These are phyloP conservation scores for Probaryconus sp. DNA, from an alignment of 1,140 invertebrate genomes.

Conservation along the genomic window DNA sequence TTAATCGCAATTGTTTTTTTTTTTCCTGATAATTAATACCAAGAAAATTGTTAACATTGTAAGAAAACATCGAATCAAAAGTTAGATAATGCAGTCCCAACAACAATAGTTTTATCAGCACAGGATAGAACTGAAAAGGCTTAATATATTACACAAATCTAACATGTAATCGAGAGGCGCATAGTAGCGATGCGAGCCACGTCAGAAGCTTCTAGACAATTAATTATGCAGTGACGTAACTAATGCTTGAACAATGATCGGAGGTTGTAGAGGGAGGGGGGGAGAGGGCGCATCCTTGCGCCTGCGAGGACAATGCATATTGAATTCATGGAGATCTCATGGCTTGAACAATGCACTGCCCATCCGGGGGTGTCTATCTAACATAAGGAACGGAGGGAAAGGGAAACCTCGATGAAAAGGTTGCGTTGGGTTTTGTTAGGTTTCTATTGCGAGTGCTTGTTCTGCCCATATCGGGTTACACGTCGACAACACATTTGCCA, in stretches of 20 bases:
- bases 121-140: slow-evolving; percentile 31
- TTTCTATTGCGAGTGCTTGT: slow-evolving; percentile 39
- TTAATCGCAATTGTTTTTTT: no score
- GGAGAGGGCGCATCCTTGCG: slow-evolving; percentile 62
- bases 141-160: slow-evolving; percentile 36
- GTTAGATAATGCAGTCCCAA: no score
- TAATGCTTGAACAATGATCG: slow-evolving; percentile 69
- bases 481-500: slow-evolving; percentile 35
- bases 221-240: slow-evolving; percentile 73
- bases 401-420: neutral
- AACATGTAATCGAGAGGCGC: slow-evolving; percentile 39
- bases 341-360: slow-evolving; percentile 65
- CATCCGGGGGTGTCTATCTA: slow-evolving; percentile 57
- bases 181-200: slow-evolving; percentile 42
- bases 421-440: slow-evolving; percentile 50
- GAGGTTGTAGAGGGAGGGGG: slow-evolving; percentile 29
- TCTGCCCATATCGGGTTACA: slow-evolving; percentile 52
- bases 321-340: slow-evolving; percentile 65
- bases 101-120: slow-evolving; percentile 27
- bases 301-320: slow-evolving; percentile 73
- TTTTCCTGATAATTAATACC: no score
- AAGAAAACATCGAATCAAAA: no score
- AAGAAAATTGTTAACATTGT: no score
- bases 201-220: slow-evolving; percentile 62
- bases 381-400: slow-evolving; percentile 29